Evolutionary conservation across 2,113 vertebrate species (phyloP), one percentile per base, ranked within the genome.

Genomic region (Hucho hucho): DNA sequence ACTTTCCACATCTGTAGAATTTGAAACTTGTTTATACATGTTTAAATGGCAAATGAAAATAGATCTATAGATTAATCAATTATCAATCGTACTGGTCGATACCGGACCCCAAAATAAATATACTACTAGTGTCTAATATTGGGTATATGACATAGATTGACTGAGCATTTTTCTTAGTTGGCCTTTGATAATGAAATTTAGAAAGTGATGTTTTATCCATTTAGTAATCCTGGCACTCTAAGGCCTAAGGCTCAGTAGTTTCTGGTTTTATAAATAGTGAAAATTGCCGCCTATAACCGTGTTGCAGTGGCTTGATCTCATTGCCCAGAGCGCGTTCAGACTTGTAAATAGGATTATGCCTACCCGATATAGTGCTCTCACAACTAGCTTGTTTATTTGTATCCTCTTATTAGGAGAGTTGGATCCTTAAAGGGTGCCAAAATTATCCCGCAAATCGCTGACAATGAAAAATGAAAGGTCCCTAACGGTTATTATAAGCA

Each of bases 391-490:
- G 90, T 93, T 94, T 94, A 94, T 94, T 93, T 94, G 93, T 94
- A 93, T 91, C 91, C 91, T 92, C 88, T 88, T 93, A 92, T 92
- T 93, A 93, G 86, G 87, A 75, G 86, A 91, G 86, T 76, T 87
- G 89, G 85, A 89, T 90, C 90, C 80, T 91, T 93, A 92, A 92
- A 93, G 89, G 88, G 84, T 93, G 92, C 92, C 91, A 94, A 91
- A 94, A 94, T 93, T 93, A 93, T 92, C 91, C 89, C 61, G 85
- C 83, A 89, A 89, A 91, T 84, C 58, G 93, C 93, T 94, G 93
- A 94, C 93, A 85, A 87, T 89, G 92, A 92, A 92, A 92, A 94
- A 93, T 92, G 90, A 93, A 93, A 92, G 92, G 93, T 92, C 91
- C 87, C 92, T 88, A 87, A 92, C 87, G 75, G 92, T 91, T 93